These are phyloP conservation scores for Calephelis perditalis DNA, from an alignment of 2,888 invertebrate species.

Conservation along the genomic window DNA sequence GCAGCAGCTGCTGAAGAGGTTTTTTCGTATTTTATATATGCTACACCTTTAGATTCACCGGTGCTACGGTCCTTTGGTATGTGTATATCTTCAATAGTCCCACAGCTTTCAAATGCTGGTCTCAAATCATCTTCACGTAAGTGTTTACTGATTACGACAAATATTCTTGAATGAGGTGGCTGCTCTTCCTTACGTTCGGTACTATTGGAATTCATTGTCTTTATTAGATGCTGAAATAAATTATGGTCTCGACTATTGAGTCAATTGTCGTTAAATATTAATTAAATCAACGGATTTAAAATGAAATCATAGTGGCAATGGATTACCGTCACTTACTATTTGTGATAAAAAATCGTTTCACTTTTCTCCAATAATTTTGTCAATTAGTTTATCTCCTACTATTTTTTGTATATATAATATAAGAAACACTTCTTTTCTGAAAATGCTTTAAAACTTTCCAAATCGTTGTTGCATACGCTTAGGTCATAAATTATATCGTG, in stretches of 20 bases:
- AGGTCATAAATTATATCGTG: too few species aligned
- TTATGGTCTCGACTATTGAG: background rate
- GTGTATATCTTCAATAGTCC: constrained; percentile 91
- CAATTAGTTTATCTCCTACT: background rate
- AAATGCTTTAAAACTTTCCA: too few species aligned
- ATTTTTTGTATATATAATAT: constrained; percentile 16
- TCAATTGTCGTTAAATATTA: background rate
- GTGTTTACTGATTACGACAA: constrained; percentile 90
- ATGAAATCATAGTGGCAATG: background rate
- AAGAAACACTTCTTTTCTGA: too few species aligned
- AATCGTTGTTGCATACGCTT: too few species aligned
- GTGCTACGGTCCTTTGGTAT: constrained; percentile 90
- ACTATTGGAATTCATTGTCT: constrained; percentile 34
- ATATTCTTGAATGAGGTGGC: constrained; percentile 93
- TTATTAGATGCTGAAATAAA: background rate
- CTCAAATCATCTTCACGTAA: constrained; percentile 84
- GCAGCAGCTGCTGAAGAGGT: constrained; percentile 95
- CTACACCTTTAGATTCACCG: constrained; percentile 93
- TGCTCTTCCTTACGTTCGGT: constrained; percentile 72
- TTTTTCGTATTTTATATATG: constrained; percentile 93
- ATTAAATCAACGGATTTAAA: background rate
- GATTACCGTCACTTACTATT: constrained; percentile 1
- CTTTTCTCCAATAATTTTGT: background rate
- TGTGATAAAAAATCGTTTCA: background rate
- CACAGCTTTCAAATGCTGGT: constrained; percentile 87